These are phyloP conservation scores for Pachyrhynchus sulphureomaculatus DNA, from an alignment of 1,140 invertebrate species.

Conservation along the genomic window DNA sequence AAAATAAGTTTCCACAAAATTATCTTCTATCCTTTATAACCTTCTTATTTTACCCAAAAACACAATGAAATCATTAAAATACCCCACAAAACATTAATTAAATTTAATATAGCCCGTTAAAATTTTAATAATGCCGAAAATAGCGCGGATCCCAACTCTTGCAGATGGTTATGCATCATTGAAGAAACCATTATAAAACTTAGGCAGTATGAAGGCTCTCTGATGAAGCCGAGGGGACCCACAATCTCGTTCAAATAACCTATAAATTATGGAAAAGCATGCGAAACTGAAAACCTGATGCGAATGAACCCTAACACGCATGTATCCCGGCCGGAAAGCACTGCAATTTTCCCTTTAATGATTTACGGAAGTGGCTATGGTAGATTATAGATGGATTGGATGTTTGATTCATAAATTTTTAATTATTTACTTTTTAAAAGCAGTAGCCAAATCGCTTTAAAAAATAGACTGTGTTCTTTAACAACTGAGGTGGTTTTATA, in stretches of 20 bases:
- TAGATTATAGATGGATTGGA: no score
- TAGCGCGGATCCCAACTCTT: slow-evolving; percentile 11
- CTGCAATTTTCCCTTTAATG: slow-evolving; percentile 25
- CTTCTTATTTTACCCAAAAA: background rate
- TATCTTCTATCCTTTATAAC: no score
- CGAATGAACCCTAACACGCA: slow-evolving; percentile 10
- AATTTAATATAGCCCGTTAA: slow-evolving; percentile 28
- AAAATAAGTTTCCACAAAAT: no score
- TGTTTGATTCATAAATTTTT: no score
- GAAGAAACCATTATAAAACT: slow-evolving; percentile 40
- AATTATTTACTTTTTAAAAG: no score
- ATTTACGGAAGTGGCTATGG: slow-evolving; percentile 28
- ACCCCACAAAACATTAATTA: slow-evolving; percentile 13
- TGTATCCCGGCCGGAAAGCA: slow-evolving; percentile 2
- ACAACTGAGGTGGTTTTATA: no score
- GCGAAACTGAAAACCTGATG: slow-evolving; percentile 3
- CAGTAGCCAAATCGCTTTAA: no score
- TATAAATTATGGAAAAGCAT: slow-evolving; percentile 32
- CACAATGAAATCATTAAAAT: slow-evolving; percentile 36
- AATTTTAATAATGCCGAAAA: slow-evolving; percentile 43
- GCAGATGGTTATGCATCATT: slow-evolving; percentile 40
- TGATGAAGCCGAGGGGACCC: slow-evolving; percentile 36
- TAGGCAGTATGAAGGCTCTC: slow-evolving; percentile 11
- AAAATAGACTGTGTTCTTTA: no score
- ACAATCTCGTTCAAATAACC: slow-evolving; percentile 29